Conservation (phyloP, 2,888 invertebrate genomes). For the Drosophila nr. medialis region DNA sequence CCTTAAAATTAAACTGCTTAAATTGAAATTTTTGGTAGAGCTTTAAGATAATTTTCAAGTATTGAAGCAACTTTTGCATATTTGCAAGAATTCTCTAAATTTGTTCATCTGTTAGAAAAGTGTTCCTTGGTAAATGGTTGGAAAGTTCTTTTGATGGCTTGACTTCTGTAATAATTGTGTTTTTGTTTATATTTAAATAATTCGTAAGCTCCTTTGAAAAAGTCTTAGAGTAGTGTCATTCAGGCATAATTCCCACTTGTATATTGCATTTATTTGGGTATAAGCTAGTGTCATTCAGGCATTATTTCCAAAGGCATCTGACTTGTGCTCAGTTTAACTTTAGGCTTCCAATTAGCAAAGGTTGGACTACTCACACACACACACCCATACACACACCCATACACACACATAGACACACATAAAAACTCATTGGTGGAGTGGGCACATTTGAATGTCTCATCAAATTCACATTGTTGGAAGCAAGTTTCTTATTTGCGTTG, state of each 20-base stretch:
- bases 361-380: conserved; percentile 12
- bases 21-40: neutral
- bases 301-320: conserved; percentile 3
- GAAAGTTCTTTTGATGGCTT: neutral
- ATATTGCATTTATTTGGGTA: neutral
- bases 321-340: conserved; percentile 40
- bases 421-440: conserved; percentile 11
- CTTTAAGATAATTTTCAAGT: neutral
- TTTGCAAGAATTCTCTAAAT: neutral
- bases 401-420: neutral
- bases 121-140: neutral
- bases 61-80: neutral
- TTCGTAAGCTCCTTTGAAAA: neutral
- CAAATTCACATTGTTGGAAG: conserved; percentile 71
- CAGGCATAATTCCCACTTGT: neutral
- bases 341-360: conserved; percentile 60
- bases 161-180: neutral
- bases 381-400: neutral
- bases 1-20: neutral
- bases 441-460: conserved; percentile 66
- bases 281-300: conserved; percentile 4
- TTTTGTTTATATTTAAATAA: neutral
- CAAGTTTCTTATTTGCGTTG: conserved; percentile 69
- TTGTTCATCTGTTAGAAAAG: neutral
- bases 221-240: neutral